Evolutionary conservation across 1,140 invertebrate species (phyloP), one percentile per base, ranked within the genome.

Genomic region (Macrostomum lignano): DNA sequence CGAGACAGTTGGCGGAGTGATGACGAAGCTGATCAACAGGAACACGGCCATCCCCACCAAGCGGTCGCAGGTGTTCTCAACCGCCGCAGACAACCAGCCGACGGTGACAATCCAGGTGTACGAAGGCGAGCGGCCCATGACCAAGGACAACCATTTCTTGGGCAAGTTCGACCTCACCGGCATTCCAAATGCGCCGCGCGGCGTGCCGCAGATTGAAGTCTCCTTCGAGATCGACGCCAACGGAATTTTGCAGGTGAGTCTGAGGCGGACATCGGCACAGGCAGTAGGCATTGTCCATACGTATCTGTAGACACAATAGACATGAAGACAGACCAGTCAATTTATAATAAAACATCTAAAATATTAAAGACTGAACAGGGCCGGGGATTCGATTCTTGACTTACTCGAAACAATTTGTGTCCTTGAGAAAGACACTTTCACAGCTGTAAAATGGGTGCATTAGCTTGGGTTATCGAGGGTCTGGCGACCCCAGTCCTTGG

Each of bases 41-140:
- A 98, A 96, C 64, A 93, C 84, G 26, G 84, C 93, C 24, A 94
- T 98, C 45, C 88, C 88, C 11, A 94, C 86, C n/a, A 96, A 96
- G 63, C 94, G 96, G 52, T 86, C 81, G 3, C 86, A 96, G 52
- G 84, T 96, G 44, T 98, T 98, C 69, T 91, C 82, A 1, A 98
- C 88, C 7, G 86, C 86, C 25, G 78, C 79, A 11, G 88, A 98
- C 49, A 94, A 94, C 52, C 88, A 98, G 52, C 78, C 88, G 58
- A 93, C 84, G 13, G 88, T 98, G 5, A 93, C 84, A 23, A 98
- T 96, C 52, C 82, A 93, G 60, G 78, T 88, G 0, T 86, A 72
- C 51, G 81, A 91, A 63, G 82, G 88, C 47, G 88, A 98, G 63
- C 71, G 88, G 49, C 78, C 86, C 19, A 91, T 96, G 86, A 94